Evolutionary conservation across 2,797 vertebrate genomes (phyloP), one percentile per base, ranked within the genome.

Genomic region (Chrosomus eos): DNA sequence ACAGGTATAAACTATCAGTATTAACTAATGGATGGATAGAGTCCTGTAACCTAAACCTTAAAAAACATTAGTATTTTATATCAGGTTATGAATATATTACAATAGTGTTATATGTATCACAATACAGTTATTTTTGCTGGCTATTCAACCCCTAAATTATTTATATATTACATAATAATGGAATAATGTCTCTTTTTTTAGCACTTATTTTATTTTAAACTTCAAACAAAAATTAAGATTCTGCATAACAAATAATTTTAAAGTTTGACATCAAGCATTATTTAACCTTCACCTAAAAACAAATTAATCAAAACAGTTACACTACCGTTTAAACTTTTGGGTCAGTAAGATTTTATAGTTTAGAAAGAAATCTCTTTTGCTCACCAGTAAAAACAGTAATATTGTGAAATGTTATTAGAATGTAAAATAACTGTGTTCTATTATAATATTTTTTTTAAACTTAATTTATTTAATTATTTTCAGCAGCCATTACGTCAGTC

Each of bases 1-100:
- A 93, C 96, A 96, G 95, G 96, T 97, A 84, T 60, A 91, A 84
- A 26, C 9, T 3, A 19, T 14, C n/a, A 38, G 9, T 14, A 64
- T 36, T 45, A 26, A 73, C 2, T 14, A 53, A 55, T 26, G 13
- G 18, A 36, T 19, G n/a, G 6, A 45, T 26, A 9, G 64, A 43
- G 14, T 10, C 13, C 8, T 36, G 7, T 19, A 21, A 55, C 5
- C 48, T 36, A 75, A 11, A 16, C 23, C 10, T 19, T 8, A 55
- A 7, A 76, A 6, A 7, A 51, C 53, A 62, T 0, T 9, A 58
- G 36, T 60, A 62, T 26, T 62, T 38, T 21, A 77, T 26, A 16
- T 62, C 18, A 60, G 58, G 58, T 73, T 48, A 19, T 48, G 4
- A 73, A 45, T 74, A 53, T 33, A 31, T 53, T 23, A 51, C 0